Evolutionary conservation across 1,140 invertebrate genomes (phyloP).

Genomic region (Drosophila asahinai): DNA sequence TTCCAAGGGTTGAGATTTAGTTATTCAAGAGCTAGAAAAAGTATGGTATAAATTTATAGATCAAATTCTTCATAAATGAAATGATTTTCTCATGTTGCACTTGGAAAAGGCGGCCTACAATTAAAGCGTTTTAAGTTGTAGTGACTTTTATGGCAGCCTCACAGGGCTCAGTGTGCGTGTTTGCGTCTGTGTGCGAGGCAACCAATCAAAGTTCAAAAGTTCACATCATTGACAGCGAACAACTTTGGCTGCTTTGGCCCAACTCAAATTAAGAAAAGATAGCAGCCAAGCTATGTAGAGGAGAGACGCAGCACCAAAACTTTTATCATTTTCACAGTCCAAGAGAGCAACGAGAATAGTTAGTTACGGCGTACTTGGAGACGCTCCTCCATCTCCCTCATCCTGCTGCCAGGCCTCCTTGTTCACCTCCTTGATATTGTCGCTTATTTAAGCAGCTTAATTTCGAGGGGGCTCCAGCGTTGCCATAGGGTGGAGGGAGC

Average conservation of each 20-base stretch:
- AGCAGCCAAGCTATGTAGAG: slow-evolving; percentile 41
- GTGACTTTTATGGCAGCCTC: background rate
- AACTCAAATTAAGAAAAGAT: slow-evolving; percentile 79
- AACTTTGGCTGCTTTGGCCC: slow-evolving; percentile 57
- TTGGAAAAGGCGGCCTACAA: background rate
- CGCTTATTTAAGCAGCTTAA: slow-evolving; percentile 53
- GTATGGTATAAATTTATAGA: no score
- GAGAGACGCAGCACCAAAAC: slow-evolving; percentile 49
- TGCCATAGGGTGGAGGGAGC: slow-evolving; percentile 4
- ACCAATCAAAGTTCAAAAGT: slow-evolving; percentile 82
- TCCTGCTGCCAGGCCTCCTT: background rate
- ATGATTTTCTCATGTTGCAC: background rate
- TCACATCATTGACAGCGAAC: slow-evolving; percentile 72
- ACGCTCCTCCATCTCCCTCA: background rate
- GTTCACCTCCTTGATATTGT: slow-evolving; percentile 11
- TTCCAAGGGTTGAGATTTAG: background rate
- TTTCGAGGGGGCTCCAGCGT: slow-evolving; percentile 12
- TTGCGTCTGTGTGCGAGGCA: slow-evolving; percentile 11
- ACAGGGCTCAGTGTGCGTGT: background rate
- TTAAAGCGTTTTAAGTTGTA: slow-evolving; percentile 19
- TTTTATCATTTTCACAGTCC: slow-evolving; percentile 77
- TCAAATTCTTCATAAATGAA: background rate
- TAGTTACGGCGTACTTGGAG: slow-evolving; percentile 47
- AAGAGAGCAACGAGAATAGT: slow-evolving; percentile 50
- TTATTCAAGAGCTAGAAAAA: no score